Evolutionary conservation across 2,888 invertebrate species (phyloP).

Genomic region (Scelioninae gen. 1): DNA sequence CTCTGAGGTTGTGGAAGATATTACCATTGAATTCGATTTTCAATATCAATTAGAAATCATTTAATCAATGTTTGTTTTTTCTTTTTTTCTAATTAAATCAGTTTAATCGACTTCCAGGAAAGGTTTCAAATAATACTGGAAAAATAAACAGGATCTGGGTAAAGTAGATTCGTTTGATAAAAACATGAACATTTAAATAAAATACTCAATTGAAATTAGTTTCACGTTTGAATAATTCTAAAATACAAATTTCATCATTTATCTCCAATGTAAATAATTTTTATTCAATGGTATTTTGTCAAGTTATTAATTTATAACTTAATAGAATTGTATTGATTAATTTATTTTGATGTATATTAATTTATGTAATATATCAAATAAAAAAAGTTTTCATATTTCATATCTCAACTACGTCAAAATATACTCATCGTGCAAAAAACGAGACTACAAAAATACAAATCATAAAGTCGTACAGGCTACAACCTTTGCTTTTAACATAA

Average conservation of each 20-base stretch:
- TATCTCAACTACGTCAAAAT: too few species aligned
- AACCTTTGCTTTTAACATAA: neutral
- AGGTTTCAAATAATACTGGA: neutral
- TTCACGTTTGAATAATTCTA: neutral
- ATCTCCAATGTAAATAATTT: too few species aligned
- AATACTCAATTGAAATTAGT: neutral
- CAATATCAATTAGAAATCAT: neutral
- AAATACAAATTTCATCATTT: neutral
- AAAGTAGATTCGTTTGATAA: neutral
- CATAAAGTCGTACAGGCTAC: neutral
- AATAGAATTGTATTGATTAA: too few species aligned
- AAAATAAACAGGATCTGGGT: neutral
- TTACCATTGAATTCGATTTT: constrained; percentile 1
- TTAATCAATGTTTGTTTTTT: constrained; percentile 7
- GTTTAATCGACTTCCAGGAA: neutral
- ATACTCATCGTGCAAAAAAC: too few species aligned
- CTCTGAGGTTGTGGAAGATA: neutral
- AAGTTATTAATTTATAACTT: too few species aligned
- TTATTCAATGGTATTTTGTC: too few species aligned
- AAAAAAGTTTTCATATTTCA: too few species aligned
- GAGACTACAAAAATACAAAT: too few species aligned
- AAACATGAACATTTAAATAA: neutral
- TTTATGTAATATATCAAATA: too few species aligned
- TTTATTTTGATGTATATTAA: too few species aligned
- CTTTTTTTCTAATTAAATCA: constrained; percentile 5